Conservation (phyloP, 2,113 vertebrate species). For the Prunella himalayana region DNA sequence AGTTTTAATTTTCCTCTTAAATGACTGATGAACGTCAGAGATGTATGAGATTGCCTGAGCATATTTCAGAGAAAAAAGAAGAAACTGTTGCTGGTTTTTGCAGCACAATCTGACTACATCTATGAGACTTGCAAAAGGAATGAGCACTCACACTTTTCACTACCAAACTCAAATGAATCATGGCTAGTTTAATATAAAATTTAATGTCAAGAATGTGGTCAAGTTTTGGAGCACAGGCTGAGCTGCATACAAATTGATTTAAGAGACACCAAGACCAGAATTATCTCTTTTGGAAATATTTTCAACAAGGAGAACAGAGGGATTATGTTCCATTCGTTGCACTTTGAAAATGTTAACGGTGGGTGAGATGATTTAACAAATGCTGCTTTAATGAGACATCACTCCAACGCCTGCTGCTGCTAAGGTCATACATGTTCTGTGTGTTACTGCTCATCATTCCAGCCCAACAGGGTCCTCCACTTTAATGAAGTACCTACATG, state of each 20-base stretch:
- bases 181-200: background rate
- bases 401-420: background rate
- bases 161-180: background rate
- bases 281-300: background rate
- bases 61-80: background rate
- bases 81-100: background rate
- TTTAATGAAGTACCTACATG: background rate
- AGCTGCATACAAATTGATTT: background rate
- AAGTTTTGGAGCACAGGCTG: background rate
- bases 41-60: background rate
- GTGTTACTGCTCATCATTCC: background rate
- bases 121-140: background rate
- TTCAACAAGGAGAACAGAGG: background rate
- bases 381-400: slow-evolving; percentile 64
- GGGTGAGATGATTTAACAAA: slow-evolving; percentile 11
- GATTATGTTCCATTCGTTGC: background rate
- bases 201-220: background rate
- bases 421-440: slow-evolving; percentile 44
- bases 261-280: background rate
- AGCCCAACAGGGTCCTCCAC: background rate
- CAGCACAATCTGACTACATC: background rate
- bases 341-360: background rate
- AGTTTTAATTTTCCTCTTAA: background rate
- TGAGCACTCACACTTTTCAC: background rate
- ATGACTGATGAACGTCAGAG: background rate